Base-by-base conservation (phyloP, 2,113 vertebrate species). In the Oncorhynchus masou region DNA sequence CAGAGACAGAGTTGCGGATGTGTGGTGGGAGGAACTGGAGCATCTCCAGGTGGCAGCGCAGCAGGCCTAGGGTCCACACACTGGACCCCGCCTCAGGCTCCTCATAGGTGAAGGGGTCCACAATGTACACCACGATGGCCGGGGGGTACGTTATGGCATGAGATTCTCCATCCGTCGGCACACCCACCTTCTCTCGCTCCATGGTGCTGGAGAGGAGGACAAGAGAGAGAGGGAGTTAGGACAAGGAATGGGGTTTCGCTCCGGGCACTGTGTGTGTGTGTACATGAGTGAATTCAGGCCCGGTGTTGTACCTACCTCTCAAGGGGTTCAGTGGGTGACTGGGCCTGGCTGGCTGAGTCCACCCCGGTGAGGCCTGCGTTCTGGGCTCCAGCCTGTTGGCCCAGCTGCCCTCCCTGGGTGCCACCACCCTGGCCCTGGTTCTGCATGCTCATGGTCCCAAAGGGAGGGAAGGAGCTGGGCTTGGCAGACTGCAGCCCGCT, bases 41-140 rank as follows among this genome's bases (percentile, higher is more conserved):
- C 97, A 99, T 97, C 93, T 99, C 97, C n/a, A 99, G 85, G 85
- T 98, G 98, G 93, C 97, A 99, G 90, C 97, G 96, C 71, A 99
- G 95, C 79, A 99, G 94, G 71, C 97, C 97, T 78, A 98, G 94
- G 6, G 96, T 98, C 97, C 97, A 99, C 74, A 98, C 83, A 13
- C 92, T 97, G 73, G 97, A 96, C 51, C 90, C 92, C 9, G 95
- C 94, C 69, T 98, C 96, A n/a, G 94, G 93, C 79, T 95, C 96
- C 89, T 99, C 96, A 3, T 99, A 99, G 0, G 95, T 96, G 74
- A 99, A 99, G 83, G 97, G 97, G 92, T 99, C 97, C 83, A 99
- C 91, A 20, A 99, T 97, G 94, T 99, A 99, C 90, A 99, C 95
- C 76, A 99, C 95, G 66, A 99, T 97, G 84, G 97, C 96, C 74